These are phyloP conservation scores for Chrysemys picta DNA, from an alignment of 2,113 vertebrate genomes.

Conservation along the genomic window DNA sequence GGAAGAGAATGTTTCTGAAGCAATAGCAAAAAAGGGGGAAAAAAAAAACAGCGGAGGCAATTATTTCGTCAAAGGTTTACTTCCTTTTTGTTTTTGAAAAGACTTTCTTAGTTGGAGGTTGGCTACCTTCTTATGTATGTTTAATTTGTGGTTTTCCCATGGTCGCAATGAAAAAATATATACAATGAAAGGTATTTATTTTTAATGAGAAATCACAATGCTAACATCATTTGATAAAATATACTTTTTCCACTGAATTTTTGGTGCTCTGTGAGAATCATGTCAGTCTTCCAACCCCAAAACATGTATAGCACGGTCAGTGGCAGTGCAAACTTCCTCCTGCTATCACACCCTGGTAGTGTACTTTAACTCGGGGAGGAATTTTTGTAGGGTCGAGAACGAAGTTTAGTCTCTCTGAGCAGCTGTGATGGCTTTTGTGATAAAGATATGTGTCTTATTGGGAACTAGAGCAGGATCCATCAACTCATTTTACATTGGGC, in stretches of 20 bases:
- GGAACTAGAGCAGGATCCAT: background rate
- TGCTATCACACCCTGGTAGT: slow-evolving; percentile 13
- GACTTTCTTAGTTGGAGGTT: slow-evolving; percentile 70
- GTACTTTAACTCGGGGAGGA: slow-evolving; percentile 33
- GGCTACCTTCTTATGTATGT: slow-evolving; percentile 67
- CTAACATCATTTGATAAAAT: slow-evolving; percentile 24
- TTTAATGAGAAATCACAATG: slow-evolving; percentile 70
- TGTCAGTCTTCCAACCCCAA: slow-evolving; percentile 6
- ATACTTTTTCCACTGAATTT: slow-evolving; percentile 33
- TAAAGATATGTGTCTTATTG: background rate
- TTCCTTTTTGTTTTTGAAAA: slow-evolving; percentile 70
- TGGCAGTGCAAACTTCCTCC: background rate
- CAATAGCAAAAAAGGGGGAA: slow-evolving; percentile 70
- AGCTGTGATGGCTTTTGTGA: background rate
- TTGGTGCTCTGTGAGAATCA: slow-evolving; percentile 41
- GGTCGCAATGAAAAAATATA: slow-evolving; percentile 62
- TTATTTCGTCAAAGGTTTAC: slow-evolving; percentile 83
- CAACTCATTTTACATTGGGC: background rate
- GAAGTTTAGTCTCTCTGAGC: slow-evolving; percentile 8
- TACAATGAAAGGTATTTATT: slow-evolving; percentile 71
- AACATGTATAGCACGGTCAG: background rate
- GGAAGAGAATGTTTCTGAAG: slow-evolving; percentile 78
- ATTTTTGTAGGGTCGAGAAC: slow-evolving; percentile 37
- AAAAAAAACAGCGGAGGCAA: slow-evolving; percentile 82
- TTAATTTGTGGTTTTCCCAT: slow-evolving; percentile 72